Evolutionary conservation across 2,888 invertebrate species (phyloP), one percentile per base, ranked within the genome.

Genomic region (Microchrysa polita): DNA sequence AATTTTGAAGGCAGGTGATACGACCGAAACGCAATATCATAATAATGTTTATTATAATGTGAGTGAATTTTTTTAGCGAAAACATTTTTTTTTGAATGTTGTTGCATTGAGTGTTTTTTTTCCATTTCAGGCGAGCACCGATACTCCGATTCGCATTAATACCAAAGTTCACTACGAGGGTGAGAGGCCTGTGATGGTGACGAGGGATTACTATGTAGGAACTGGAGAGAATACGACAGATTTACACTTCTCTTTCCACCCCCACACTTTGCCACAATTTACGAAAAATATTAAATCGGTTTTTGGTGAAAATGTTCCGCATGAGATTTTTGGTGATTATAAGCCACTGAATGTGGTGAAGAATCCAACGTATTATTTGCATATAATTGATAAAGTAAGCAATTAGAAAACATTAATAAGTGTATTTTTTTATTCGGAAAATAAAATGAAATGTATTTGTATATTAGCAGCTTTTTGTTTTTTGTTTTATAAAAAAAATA

Each of bases 1-100:
- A 59, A 94, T 95, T 76, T 88, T 95, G 77, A 89, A 90, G 73
- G 88, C 87, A 18, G 95, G 95, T 4, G 86, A 87, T 9, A 93
- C 94, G 1, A 94, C 95, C 0, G 88, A 91, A 42, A 92, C 27
- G 20, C 27, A 60, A 12, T 60, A 60, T 22, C 27, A 34, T 22
- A 69, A 93, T 82, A 94, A 93, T 80, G 91, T 95, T 80, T 96
- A 95, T 85, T 95, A 96, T 80, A 95, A 94, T 82, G 95, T 95
- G 85, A 91, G 91, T 88, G 2, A n/a, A n/a, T n/a, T n/a, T n/a
- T 20, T 12, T 20, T 16, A n/a, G n/a, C n/a, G n/a, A n/a, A n/a
- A n/a, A n/a, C n/a, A n/a, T n/a, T n/a, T n/a, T n/a, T n/a, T n/a
- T n/a, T n/a, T n/a, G n/a, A n/a, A n/a, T n/a, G n/a, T n/a, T n/a